phyloP scores from a whole-genome alignment of 1,140 invertebrate genomes.

The Leptonema lineaticorne region DNA sequence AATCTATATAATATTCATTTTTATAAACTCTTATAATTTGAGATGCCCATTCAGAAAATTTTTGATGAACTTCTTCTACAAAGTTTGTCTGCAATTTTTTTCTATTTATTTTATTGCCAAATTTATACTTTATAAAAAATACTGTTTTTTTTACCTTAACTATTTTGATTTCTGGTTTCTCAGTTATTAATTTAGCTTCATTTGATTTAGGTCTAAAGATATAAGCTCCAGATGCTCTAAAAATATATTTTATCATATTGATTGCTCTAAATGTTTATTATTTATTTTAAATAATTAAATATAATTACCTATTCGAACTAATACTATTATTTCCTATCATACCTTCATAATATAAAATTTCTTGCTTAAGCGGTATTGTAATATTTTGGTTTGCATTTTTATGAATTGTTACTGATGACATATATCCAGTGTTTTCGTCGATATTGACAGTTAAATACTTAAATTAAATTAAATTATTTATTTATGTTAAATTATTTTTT shows the following conservation, averaged over 20 bases:
- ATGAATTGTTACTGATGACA: slow-evolving; percentile 48
- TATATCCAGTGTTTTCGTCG: slow-evolving; percentile 28
- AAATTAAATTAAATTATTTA: neutral
- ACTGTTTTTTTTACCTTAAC: neutral
- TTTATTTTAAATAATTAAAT: neutral
- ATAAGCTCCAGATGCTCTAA: slow-evolving; percentile 80
- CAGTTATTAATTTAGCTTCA: slow-evolving; percentile 40
- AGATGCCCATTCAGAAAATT: slow-evolving; percentile 69
- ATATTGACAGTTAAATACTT: neutral
- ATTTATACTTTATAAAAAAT: neutral
- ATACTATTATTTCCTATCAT: slow-evolving; percentile 61
- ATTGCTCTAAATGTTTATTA: neutral
- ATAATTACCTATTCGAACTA: slow-evolving; percentile 39
- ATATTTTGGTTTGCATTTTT: slow-evolving; percentile 47
- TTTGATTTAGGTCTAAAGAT: slow-evolving; percentile 74
- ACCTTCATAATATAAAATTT: slow-evolving; percentile 75
- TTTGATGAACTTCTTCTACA: slow-evolving; percentile 83
- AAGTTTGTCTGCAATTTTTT: slow-evolving; percentile 58
- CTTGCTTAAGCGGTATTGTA: slow-evolving; percentile 61
- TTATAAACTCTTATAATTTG: slow-evolving; percentile 79
- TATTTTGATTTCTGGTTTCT: slow-evolving; percentile 38
- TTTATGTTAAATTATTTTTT: no score
- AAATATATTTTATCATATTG: slow-evolving; percentile 10
- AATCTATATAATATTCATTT: slow-evolving; percentile 69
- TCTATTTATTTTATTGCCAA: neutral